phyloP scores from a whole-genome alignment of 2,888 invertebrate genomes.

The Hybos culiciformis region DNA sequence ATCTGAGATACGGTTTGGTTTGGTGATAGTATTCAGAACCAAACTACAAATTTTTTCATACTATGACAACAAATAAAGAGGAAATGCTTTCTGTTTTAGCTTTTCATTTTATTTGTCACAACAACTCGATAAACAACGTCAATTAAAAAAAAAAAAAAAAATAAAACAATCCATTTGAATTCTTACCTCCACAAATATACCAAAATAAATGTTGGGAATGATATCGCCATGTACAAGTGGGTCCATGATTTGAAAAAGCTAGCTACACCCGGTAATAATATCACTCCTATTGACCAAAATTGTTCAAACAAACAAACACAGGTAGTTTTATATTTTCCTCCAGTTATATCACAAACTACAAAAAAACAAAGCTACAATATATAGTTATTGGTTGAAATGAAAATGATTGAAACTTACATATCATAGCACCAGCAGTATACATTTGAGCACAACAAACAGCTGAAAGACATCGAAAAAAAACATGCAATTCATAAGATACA shows the following conservation, averaged over 20 bases:
- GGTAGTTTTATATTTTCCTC: conserved; percentile 33
- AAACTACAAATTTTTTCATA: no score
- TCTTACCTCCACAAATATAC: conserved; percentile 35
- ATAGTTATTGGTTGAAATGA: no score
- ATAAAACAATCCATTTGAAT: no score
- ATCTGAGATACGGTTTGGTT: no score
- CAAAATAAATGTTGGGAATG: conserved; percentile 35
- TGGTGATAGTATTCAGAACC: no score
- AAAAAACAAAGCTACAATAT: no score
- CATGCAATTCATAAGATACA: conserved; percentile 35
- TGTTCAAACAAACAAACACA: conserved; percentile 35
- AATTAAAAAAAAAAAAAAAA: no score
- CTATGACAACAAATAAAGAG: no score
- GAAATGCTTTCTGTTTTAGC: no score
- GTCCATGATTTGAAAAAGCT: conserved; percentile 36
- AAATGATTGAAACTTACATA: conserved; percentile 32
- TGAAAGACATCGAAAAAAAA: conserved; percentile 35
- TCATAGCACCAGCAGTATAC: conserved; percentile 37
- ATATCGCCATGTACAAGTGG: conserved; percentile 37
- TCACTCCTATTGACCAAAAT: conserved; percentile 40
- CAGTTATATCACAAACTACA: conserved; percentile 36
- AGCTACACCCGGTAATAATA: conserved; percentile 35
- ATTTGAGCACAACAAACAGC: conserved; percentile 37
- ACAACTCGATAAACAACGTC: no score
- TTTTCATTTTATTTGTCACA: no score